Conservation (phyloP, 2,888 invertebrate genomes). For the Zaprionus obscuricornis region DNA sequence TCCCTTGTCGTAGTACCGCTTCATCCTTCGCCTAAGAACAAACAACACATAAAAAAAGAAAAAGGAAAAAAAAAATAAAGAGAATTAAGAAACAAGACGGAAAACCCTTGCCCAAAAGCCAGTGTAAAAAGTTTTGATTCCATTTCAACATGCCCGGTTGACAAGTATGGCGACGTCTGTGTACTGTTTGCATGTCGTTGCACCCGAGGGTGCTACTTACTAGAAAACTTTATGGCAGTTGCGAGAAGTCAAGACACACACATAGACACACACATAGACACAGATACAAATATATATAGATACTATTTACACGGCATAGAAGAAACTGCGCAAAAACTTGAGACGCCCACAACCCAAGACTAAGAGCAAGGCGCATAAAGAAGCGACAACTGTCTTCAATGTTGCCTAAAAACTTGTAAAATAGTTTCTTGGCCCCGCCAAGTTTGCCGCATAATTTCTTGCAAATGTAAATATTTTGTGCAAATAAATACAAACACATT, state of each 20-base stretch:
- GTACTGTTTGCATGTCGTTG: conserved; percentile 52
- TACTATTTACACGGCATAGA: too few relatives aligned
- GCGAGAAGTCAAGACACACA: conserved; percentile 56
- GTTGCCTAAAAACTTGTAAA: conserved; percentile 68
- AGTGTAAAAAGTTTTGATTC: conserved; percentile 62
- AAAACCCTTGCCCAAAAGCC: conserved; percentile 14
- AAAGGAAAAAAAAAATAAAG: neutral
- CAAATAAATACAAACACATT: conserved; percentile 51
- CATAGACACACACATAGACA: neutral
- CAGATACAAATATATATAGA: neutral
- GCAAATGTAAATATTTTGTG: conserved; percentile 72
- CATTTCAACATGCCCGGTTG: conserved; percentile 58
- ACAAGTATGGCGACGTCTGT: conserved; percentile 59
- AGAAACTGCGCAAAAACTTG: conserved; percentile 21
- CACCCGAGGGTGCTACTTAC: conserved; percentile 70
- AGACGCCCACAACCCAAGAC: conserved; percentile 17
- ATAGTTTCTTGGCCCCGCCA: conserved; percentile 49
- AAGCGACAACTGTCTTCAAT: conserved; percentile 50
- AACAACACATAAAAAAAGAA: conserved; percentile 5
- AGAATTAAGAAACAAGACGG: too few relatives aligned
- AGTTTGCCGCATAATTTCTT: conserved; percentile 68
- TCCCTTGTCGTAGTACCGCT: too few relatives aligned
- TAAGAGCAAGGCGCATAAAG: conserved; percentile 25
- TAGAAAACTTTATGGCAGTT: conserved; percentile 61
- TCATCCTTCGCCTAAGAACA: too few relatives aligned